A percentile compares a stretch with the other conserved stretches of the same genome.
phyloP scores from a whole-genome alignment of 2,888 invertebrate species.

The Hydrotaea diabolus region DNA sequence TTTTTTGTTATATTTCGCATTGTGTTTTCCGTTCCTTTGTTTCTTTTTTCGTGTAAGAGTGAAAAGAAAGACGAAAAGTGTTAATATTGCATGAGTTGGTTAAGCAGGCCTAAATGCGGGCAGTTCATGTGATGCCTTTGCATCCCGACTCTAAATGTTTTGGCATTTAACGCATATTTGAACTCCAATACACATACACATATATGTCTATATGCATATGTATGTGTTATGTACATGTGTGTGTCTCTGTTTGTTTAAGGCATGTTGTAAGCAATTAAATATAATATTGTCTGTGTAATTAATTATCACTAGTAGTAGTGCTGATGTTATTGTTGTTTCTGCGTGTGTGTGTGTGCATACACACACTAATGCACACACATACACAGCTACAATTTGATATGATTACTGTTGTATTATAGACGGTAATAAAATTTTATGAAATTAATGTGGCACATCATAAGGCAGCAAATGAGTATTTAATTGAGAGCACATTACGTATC shows the following conservation, averaged over 20 bases:
- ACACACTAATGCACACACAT: not conserved
- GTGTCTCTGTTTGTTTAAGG: not conserved
- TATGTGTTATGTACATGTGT: not conserved
- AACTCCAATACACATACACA: not conserved
- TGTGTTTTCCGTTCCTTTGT: not conserved
- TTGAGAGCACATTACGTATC: conserved; percentile 21
- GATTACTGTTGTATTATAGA: conserved; percentile 2
- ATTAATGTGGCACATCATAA: conserved; percentile 44
- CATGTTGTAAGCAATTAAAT: conserved; percentile 41
- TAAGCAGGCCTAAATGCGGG: conserved; percentile 10
- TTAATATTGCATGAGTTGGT: not conserved
- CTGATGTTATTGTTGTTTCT: conserved; percentile 5
- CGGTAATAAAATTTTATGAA: conserved; percentile 27
- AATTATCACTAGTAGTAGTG: conserved; percentile 36
- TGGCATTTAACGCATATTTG: conserved; percentile 17
- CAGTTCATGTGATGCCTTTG: conserved; percentile 11
- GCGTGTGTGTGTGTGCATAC: not conserved
- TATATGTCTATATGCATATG: not conserved
- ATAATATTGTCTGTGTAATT: conserved; percentile 42
- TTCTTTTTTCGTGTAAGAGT: not conserved
- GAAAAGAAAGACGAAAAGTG: not conserved
- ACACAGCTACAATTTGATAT: not conserved
- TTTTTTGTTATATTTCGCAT: not conserved
- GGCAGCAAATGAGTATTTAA: conserved; percentile 37
- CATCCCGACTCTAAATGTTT: conserved; percentile 10